phyloP scores from a whole-genome alignment of 2,797 vertebrate species.

The Acanthiza pusilla region DNA sequence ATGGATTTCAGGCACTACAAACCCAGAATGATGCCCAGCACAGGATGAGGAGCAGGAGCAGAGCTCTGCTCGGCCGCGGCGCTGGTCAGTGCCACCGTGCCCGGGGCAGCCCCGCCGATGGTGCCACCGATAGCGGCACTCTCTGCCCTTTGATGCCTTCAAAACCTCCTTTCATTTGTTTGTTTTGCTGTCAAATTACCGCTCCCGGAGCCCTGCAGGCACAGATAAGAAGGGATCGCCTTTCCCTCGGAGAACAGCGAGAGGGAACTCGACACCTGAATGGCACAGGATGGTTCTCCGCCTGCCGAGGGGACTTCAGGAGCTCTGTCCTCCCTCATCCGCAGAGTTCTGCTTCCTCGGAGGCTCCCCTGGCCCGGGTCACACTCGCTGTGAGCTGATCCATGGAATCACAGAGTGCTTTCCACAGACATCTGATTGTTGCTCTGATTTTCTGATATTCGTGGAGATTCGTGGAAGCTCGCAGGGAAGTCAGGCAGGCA shows the following conservation, averaged over 20 bases:
- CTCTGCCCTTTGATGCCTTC: conserved; percentile 10
- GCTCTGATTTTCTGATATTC: too few relatives aligned
- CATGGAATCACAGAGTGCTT: background rate
- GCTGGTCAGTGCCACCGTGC: background rate
- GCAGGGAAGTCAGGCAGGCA: too few relatives aligned
- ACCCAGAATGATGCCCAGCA: fast-evolving
- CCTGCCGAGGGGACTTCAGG: background rate
- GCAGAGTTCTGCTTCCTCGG: background rate
- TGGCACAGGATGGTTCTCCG: background rate
- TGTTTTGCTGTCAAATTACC: conserved; percentile 25
- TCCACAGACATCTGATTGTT: background rate
- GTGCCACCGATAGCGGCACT: background rate
- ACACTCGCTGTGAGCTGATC: fast-evolving
- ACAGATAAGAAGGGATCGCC: background rate
- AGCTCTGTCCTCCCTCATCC: background rate
- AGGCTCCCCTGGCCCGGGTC: fast-evolving
- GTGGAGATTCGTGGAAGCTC: too few relatives aligned
- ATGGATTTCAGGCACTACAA: background rate
- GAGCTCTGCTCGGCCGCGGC: background rate
- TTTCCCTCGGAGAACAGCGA: background rate
- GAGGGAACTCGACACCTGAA: conserved; percentile 16
- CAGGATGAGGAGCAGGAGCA: background rate
- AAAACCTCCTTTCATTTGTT: conserved; percentile 35
- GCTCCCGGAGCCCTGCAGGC: background rate
- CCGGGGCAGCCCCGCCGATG: background rate